Base-by-base conservation (phyloP, 1,140 invertebrate species). In the Bradynema listronoti region DNA sequence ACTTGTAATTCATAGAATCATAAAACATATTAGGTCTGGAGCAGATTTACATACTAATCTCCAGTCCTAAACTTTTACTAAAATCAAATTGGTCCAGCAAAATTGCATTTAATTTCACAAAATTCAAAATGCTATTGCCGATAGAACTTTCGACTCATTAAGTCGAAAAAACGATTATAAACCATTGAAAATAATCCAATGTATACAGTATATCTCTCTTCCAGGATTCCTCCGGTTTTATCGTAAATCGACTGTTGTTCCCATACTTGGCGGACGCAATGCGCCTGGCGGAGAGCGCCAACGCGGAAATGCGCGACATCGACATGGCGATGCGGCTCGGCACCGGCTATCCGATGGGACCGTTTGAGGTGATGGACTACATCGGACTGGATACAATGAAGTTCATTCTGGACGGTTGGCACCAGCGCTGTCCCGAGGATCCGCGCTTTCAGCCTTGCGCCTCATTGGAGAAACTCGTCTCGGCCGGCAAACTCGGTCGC, bases 201-300 rank as follows among this genome's bases (percentile, higher is more conserved):
- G n/a, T n/a, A n/a, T n/a, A n/a, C n/a, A n/a, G n/a, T 5, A 34
- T 61, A 4, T 2, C 58, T 14, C 9, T 39, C 41, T 66, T 71
- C 25, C 47, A 82, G 81, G 88, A 91, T 75, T 89, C 87, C 0
- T 87, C 87, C 34, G 86, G 87, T 57, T 90, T 91, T 78, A 87
- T 91, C 67, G 88, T 91, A 1, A 91, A 91, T 75, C 79, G 88
- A 55, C 80, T 91, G 9, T 78, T 90, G 25, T 85, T 88, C 1
- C 88, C 88, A 5, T 87, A 87, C 68, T 80, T 87, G 56, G 79
- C 83, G 58, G 87, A 90, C 79, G 86, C 87, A 16, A 78, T 89
- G 1, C 79, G 85, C 60, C 83, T 90, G 81, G 79, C 85, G 55
- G 88, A 90, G 77, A 83, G 88, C 83, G 88, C 87, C 29, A 82